Evolutionary conservation across 2,888 invertebrate species (phyloP).

Genomic region (Petrophora chlorosata): DNA sequence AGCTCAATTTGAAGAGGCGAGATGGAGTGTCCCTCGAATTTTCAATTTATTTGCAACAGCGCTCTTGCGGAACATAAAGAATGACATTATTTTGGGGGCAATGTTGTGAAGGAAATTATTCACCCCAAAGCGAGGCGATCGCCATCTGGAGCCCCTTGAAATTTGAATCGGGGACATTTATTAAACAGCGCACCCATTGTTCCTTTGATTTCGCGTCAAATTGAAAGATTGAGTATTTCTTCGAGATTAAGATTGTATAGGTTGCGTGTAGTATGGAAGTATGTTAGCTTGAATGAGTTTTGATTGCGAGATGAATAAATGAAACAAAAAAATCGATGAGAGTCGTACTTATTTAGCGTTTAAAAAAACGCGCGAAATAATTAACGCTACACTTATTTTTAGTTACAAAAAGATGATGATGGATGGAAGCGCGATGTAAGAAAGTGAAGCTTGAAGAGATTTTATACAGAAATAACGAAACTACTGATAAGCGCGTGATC

Average conservation of each 20-base stretch:
- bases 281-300: too few relatives aligned
- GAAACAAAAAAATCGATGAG: too few relatives aligned
- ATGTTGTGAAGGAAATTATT: slow-evolving; percentile 67
- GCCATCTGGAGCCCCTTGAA: slow-evolving; percentile 64
- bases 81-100: slow-evolving; percentile 52
- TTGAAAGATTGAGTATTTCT: slow-evolving; percentile 44
- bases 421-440: too few relatives aligned
- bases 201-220: slow-evolving; percentile 54
- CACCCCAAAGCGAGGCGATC: slow-evolving; percentile 55
- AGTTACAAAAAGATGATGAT: too few relatives aligned
- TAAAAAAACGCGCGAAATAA: too few relatives aligned
- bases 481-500: too few relatives aligned
- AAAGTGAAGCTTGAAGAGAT: too few relatives aligned
- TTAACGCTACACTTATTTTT: too few relatives aligned
- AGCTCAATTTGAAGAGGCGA: slow-evolving; percentile 35
- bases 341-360: too few relatives aligned
- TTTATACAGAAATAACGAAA: too few relatives aligned
- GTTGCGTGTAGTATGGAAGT: too few relatives aligned
- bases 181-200: slow-evolving; percentile 60
- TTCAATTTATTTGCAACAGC: slow-evolving; percentile 58
- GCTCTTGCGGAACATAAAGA: slow-evolving; percentile 49
- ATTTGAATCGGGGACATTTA: slow-evolving; percentile 66
- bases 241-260: slow-evolving; percentile 36
- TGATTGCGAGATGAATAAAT: too few relatives aligned
- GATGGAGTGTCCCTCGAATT: slow-evolving; percentile 34